A percentile compares a stretch with the other conserved stretches of the same genome.
These are phyloP conservation scores for Anser cygnoides DNA, from an alignment of 2,113 vertebrate species.

Conservation along the genomic window DNA sequence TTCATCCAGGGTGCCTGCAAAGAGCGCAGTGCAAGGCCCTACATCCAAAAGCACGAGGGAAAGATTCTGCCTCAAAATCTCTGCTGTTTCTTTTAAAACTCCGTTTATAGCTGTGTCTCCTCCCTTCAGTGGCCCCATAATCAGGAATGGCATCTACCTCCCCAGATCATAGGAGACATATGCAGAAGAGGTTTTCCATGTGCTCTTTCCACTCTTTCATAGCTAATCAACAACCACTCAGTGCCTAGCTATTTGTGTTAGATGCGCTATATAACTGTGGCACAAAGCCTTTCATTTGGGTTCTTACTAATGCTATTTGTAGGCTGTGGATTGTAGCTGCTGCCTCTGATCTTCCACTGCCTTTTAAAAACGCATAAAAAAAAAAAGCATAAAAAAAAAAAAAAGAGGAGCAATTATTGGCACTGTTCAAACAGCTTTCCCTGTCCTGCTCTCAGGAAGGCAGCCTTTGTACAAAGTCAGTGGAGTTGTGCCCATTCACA, in stretches of 20 bases:
- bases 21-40: neutral
- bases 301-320: constrained; percentile 57
- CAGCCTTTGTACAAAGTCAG: constrained; percentile 18
- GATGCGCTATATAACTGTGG: constrained; percentile 42
- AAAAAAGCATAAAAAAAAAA: neutral
- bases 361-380: constrained; percentile 53
- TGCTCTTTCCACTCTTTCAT: constrained; percentile 26
- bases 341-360: constrained; percentile 63
- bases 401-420: constrained; percentile 48
- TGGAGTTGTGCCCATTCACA: constrained; percentile 39
- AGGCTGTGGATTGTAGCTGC: constrained; percentile 36
- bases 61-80: neutral
- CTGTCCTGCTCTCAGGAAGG: constrained; percentile 40
- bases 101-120: neutral
- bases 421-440: constrained; percentile 48
- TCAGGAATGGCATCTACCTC: neutral
- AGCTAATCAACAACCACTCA: constrained; percentile 54
- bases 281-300: constrained; percentile 57
- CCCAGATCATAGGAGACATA: neutral
- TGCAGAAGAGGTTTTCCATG: neutral
- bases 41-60: neutral
- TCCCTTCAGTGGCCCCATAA: neutral
- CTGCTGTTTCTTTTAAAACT: neutral
- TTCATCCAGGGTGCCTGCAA: neutral
- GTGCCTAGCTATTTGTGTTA: constrained; percentile 39